Percentiles rank a stretch among this genome's conserved stretches.
Evolutionary conservation across 1,140 invertebrate species (phyloP).

Genomic region (Nilaparvata lugens): DNA sequence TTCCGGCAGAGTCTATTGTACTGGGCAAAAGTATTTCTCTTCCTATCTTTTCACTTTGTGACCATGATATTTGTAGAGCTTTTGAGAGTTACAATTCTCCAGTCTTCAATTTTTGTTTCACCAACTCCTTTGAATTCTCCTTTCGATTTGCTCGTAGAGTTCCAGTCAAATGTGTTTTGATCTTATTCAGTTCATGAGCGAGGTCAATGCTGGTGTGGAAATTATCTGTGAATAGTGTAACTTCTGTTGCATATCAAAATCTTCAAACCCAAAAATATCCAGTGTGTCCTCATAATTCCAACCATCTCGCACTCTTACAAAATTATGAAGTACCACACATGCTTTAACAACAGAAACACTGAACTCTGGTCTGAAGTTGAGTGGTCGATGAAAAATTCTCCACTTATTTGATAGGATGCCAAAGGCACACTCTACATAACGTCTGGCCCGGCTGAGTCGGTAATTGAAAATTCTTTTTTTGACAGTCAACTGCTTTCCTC

Average conservation of each 20-base stretch:
- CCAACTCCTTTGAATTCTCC: too few species aligned
- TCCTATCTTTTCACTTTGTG: too few species aligned
- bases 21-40: too few species aligned
- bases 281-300: constrained; percentile 16
- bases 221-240: constrained; percentile 4
- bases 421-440: constrained; percentile 29
- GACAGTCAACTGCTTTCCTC: constrained; percentile 5
- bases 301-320: constrained; percentile 14
- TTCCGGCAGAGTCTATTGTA: too few species aligned
- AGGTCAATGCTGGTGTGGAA: too few species aligned
- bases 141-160: too few species aligned
- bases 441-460: constrained; percentile 24
- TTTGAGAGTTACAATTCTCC: too few species aligned
- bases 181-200: too few species aligned
- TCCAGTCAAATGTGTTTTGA: too few species aligned
- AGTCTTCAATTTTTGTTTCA: too few species aligned
- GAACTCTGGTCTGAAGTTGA: constrained; percentile 22
- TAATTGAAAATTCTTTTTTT: constrained; percentile 30
- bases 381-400: constrained; percentile 29
- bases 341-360: constrained; percentile 24
- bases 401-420: constrained; percentile 31
- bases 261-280: constrained; percentile 16
- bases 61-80: too few species aligned
- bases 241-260: constrained; percentile 7
- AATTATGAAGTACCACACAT: constrained; percentile 18